Evolutionary conservation across 2,113 vertebrate genomes (phyloP).

Genomic region (Xiphophorus hellerii): DNA sequence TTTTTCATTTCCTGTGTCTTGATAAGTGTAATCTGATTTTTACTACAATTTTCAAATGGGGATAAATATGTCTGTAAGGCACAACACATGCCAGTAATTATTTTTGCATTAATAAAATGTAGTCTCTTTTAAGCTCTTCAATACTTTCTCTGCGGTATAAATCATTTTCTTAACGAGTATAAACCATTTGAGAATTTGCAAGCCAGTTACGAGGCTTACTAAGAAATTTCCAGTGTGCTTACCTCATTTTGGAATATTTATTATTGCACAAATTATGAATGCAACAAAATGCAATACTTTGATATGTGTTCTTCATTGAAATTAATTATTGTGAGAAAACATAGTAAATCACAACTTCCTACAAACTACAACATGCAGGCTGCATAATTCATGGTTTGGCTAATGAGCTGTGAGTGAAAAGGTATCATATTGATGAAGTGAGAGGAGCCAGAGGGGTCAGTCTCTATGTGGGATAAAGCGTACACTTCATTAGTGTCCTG

Average conservation of each 20-base stretch:
- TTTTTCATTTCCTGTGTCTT: too few relatives aligned
- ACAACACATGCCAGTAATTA: too few relatives aligned
- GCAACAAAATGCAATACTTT: constrained; percentile 14
- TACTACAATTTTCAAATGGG: too few relatives aligned
- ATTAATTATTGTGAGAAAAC: background rate
- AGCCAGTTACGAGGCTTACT: background rate
- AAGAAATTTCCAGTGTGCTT: constrained; percentile 14
- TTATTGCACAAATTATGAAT: constrained; percentile 24
- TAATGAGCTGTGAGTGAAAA: constrained; percentile 64
- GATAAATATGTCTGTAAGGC: too few relatives aligned
- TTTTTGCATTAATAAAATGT: too few relatives aligned
- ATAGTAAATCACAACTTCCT: constrained; percentile 29
- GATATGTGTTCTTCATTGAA: constrained; percentile 14
- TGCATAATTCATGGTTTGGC: constrained; percentile 57
- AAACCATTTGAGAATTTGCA: too few relatives aligned
- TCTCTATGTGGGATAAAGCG: constrained; percentile 52
- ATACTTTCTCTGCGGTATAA: too few relatives aligned
- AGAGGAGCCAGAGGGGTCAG: constrained; percentile 49
- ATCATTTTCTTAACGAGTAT: too few relatives aligned
- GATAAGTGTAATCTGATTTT: too few relatives aligned
- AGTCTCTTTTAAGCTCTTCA: too few relatives aligned
- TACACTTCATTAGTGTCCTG: constrained; percentile 51
- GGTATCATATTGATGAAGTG: constrained; percentile 61
- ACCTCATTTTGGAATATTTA: constrained; percentile 15
- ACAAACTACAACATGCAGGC: constrained; percentile 45